A percentile compares a stretch with the other conserved stretches of the same genome.
Conservation (phyloP, 1,140 invertebrate genomes). For the Gryon sp. region DNA sequence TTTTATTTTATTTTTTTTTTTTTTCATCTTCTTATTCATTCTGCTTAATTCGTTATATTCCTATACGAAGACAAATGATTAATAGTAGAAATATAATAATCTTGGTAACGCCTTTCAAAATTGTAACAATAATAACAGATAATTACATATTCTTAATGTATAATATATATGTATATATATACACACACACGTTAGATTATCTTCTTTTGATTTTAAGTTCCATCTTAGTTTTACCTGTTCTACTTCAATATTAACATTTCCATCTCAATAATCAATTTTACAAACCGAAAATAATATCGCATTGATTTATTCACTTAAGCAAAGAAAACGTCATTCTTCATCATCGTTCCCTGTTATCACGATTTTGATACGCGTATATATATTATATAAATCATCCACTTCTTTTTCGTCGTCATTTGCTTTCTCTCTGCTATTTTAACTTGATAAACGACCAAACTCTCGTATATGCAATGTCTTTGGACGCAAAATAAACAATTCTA, state of each 20-base stretch:
- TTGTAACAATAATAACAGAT: constrained; percentile 77
- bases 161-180: constrained; percentile 65
- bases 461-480: background rate
- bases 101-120: constrained; percentile 75
- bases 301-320: background rate
- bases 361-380: background rate
- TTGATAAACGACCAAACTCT: background rate
- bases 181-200: constrained; percentile 68
- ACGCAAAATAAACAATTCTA: background rate
- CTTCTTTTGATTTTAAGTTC: constrained; percentile 70
- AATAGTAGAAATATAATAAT: constrained; percentile 74
- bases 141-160: constrained; percentile 70
- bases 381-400: background rate
- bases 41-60: constrained; percentile 17
- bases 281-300: constrained; percentile 13
- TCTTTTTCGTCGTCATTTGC: background rate
- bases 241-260: constrained; percentile 34
- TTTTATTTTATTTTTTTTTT: too few relatives aligned
- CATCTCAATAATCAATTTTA: constrained; percentile 31
- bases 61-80: constrained; percentile 63
- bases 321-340: background rate
- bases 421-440: background rate
- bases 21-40: background rate
- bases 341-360: constrained; percentile 4
- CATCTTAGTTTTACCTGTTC: background rate